Conservation (phyloP, 1,140 invertebrate species). For the Drepana arcuata region DNA sequence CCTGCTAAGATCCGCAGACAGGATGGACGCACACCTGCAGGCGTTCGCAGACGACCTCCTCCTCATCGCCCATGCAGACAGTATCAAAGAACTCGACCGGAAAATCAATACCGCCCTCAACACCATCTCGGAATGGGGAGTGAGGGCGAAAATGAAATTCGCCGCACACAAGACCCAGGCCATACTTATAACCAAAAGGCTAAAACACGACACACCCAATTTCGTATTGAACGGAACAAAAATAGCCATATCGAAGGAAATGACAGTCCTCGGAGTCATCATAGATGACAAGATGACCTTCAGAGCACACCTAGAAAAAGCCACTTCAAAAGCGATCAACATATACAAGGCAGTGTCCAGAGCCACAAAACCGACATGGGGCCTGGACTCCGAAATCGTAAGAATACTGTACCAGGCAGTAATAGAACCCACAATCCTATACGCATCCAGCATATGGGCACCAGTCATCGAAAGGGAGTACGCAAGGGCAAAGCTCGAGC, state of each 20-base stretch:
- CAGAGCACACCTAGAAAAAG: background rate
- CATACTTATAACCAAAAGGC: slow-evolving; percentile 3
- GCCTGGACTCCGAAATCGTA: slow-evolving; percentile 1
- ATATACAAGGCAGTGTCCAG: slow-evolving; percentile 4
- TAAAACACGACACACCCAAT: background rate
- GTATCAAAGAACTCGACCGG: background rate
- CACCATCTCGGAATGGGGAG: slow-evolving; percentile 1
- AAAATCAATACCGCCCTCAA: slow-evolving; percentile 1
- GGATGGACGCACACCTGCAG: slow-evolving; percentile 3
- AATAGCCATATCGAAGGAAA: background rate
- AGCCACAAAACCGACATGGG: slow-evolving; percentile 5
- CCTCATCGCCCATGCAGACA: background rate
- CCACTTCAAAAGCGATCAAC: background rate
- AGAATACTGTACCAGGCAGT: slow-evolving; percentile 1
- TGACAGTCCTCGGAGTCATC: background rate
- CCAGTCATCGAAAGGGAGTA: background rate
- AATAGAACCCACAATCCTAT: slow-evolving; percentile 2
- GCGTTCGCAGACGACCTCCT: slow-evolving; percentile 19
- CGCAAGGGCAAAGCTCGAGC: background rate
- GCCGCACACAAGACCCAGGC: slow-evolving; percentile 4
- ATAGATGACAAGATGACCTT: slow-evolving; percentile 5
- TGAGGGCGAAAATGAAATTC: slow-evolving; percentile 2
- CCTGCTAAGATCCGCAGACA: background rate
- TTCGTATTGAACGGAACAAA: background rate
- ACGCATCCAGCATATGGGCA: slow-evolving; percentile 3